Conservation (phyloP, 2,113 vertebrate genomes). For the Carassius gibelio region DNA sequence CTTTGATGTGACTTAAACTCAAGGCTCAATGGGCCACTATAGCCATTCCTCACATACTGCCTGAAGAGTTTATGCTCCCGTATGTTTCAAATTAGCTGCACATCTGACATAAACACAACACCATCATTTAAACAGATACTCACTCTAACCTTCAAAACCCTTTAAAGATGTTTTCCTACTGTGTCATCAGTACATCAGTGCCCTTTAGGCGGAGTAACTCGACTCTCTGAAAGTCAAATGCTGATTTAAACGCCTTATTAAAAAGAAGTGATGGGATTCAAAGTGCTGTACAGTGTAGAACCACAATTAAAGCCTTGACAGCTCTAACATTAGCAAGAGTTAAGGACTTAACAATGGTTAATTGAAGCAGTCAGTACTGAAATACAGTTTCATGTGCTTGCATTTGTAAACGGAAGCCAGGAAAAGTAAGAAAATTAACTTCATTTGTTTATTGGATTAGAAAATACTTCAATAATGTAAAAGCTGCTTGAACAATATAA, state of each 20-base stretch:
- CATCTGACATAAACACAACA: conserved; percentile 22
- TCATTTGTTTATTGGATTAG: neutral
- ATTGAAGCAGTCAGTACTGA: neutral
- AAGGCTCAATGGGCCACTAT: conserved; percentile 1
- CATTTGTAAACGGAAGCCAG: neutral
- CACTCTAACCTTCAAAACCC: conserved; percentile 8
- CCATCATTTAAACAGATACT: conserved; percentile 33
- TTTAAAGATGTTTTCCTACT: conserved; percentile 24
- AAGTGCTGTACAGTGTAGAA: neutral
- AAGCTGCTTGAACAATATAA: neutral
- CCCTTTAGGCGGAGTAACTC: neutral
- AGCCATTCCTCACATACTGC: conserved; percentile 42
- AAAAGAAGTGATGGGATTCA: neutral
- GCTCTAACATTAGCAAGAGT: conserved; percentile 32
- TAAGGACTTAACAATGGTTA: conserved; percentile 4
- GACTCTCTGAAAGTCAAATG: conserved; percentile 32
- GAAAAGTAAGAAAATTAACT: neutral
- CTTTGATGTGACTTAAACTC: conserved; percentile 37
- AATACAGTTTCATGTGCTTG: neutral
- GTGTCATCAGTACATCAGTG: neutral
- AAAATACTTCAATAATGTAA: neutral
- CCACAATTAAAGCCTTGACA: conserved; percentile 25
- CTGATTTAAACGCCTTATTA: conserved; percentile 25
- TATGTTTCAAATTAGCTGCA: conserved; percentile 42
- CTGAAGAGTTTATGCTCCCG: conserved; percentile 29